Base-by-base conservation (phyloP, 2,113 vertebrate genomes). In the Chaetodon trifascialis region DNA sequence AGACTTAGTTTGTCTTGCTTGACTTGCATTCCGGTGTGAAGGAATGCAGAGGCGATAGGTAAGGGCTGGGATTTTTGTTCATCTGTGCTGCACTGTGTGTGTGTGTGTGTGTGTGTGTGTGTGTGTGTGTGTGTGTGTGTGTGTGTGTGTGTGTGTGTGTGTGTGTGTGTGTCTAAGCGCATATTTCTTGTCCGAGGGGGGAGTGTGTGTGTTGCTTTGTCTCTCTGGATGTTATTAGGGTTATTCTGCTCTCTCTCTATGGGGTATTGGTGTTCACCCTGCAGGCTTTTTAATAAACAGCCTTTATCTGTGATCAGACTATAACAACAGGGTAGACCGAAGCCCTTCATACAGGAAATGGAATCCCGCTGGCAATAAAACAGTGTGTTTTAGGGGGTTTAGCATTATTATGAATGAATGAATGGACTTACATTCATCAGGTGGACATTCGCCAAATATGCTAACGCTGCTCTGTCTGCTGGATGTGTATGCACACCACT, bases 211-310 rank as follows among this genome's bases (percentile, higher is more conserved):
- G 65, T 56, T 30, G 46, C 14, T 65, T 55, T 56, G 76, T 68
- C 49, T 77, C 70, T 38, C 42, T 66, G 46, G 51, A 62, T 36
- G 2, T 47, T 74, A 71, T 52, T 56, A 0, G 46, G 62, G 21
- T 56, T 10, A 23, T n/a, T 14, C 49, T 38, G 15, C 72, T 51
- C 63, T 74, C 63, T 74, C 74, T 74, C 36, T 66, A 5, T 69
- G 74, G 73, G 59, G 59, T 49, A 30, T 7, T n/a, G 25, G 8
- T 51, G 34, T 36, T 73, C 11, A 15, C 60, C 74, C 84, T 84
- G 79, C 72, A 82, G 84, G 58, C 60, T 79, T 91, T 87, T 87
- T 91, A 80, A 89, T 91, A 89, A 89, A 80, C 69, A 82, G 68
- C 63, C n/a, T 82, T 80, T 83, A 89, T 91, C 86, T 87, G 65